Evolutionary conservation across 92 coral and sea anemone species (phyloP).

Genomic region (Bergia sp.): DNA sequence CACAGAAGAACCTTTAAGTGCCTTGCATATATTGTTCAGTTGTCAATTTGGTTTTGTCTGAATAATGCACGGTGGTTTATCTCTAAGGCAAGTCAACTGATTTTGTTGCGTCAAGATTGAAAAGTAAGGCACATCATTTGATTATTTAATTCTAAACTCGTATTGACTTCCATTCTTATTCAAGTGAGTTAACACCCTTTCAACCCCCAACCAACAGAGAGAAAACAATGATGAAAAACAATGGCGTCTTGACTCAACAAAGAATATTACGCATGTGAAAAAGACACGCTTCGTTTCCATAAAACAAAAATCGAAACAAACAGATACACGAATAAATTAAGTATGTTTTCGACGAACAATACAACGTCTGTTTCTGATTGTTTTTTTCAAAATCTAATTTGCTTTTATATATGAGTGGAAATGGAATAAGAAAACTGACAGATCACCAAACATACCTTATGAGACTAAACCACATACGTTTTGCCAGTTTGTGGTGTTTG

Average conservation of each 20-base stretch:
- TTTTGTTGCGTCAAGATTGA: background rate
- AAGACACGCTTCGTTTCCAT: conserved; percentile 15
- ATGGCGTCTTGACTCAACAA: conserved; percentile 1
- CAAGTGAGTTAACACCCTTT: background rate
- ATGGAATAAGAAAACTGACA: background rate
- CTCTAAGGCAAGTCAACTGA: background rate
- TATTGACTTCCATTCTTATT: conserved; percentile 13
- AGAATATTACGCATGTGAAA: background rate
- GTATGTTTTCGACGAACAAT: background rate
- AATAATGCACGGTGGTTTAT: background rate
- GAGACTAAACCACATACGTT: background rate
- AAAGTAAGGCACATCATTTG: background rate
- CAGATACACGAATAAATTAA: conserved; percentile 17
- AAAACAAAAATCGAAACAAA: conserved; percentile 27
- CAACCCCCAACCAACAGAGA: conserved; percentile 3
- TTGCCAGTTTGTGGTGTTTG: background rate
- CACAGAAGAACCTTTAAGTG: background rate
- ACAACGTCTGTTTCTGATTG: background rate
- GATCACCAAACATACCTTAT: background rate
- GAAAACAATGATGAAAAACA: conserved; percentile 10
- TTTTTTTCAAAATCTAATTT: background rate
- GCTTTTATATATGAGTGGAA: background rate
- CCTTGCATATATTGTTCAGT: conserved; percentile 4
- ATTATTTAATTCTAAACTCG: conserved; percentile 3
- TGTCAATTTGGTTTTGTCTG: conserved; percentile 2